Evolutionary conservation across 2,113 vertebrate species (phyloP), one percentile per base, ranked within the genome.

Genomic region (Pristiophorus japonicus): DNA sequence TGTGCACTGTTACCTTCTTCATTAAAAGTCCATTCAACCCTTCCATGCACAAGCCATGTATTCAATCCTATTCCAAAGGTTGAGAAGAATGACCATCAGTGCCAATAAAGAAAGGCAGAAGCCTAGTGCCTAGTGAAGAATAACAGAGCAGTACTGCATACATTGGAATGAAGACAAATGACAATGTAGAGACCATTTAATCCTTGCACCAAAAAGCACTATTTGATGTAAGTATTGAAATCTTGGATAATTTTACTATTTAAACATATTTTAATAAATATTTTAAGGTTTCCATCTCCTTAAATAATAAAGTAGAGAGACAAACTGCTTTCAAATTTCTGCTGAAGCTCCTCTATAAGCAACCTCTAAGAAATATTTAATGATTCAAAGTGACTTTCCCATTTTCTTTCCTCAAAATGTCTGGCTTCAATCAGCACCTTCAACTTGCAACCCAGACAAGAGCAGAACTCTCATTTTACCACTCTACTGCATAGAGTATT

Each of bases 51-150:
- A 96, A 96, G 96, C 95, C 87, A 96, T 75, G 95, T 84, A 96
- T 63, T 96, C 85, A 96, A 96, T 96, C 95, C 81, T 96, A 93
- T 95, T 96, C 96, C 96, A 97, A 63, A 97, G 88, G 95, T 96
- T 96, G 95, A 96, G 97, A 62, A 96, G 96, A 95, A 97, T 96
- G 95, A 96, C 93, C 95, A 96, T 95, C 95, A 97, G 96, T 38
- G 96, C 96, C 96, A 97, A 55, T 94, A 96, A 62, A 95, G 96
- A 97, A 96, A 97, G 95, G 95, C 95, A 85, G 87, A 97, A 95
- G 84, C 96, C 96, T 96, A 96, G 95, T 51, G 96, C 96, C 97
- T 97, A 96, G 95, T 94, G 95, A 96, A 96, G 96, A 85, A 96
- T 94, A 93, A 85, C 88, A 96, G 93, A 95, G 95, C 75, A 95